Conservation (phyloP, 2,797 vertebrate genomes). For the Numenius phaeopus region DNA sequence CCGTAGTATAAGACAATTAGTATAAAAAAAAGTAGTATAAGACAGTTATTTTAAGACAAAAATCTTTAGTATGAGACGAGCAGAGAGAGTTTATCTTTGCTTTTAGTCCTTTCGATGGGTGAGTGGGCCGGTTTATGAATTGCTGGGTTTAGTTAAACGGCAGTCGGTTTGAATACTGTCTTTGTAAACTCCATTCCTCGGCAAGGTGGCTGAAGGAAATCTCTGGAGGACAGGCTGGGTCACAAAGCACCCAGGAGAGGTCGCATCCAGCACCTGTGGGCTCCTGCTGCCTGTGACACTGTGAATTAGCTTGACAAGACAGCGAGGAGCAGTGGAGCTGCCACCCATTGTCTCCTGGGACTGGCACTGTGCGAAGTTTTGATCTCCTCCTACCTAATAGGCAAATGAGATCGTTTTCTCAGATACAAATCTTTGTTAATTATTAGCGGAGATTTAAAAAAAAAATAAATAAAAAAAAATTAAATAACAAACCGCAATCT, state of each 20-base stretch:
- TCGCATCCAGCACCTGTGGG: conserved; percentile 1
- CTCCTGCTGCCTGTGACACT: conserved; percentile 9
- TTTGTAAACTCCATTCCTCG: neutral
- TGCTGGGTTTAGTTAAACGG: neutral
- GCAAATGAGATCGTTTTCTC: conserved; percentile 5
- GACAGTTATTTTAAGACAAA: too few relatives aligned
- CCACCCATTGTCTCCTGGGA: neutral
- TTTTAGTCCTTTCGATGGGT: neutral
- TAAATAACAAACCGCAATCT: conserved; percentile 22
- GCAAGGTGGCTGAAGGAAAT: neutral
- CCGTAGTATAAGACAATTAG: too few relatives aligned
- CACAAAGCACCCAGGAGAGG: neutral
- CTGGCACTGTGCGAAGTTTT: neutral
- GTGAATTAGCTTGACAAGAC: conserved; percentile 7
- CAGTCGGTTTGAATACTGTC: fast-evolving
- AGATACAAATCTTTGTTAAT: conserved; percentile 43
- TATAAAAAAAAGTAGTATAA: too few relatives aligned
- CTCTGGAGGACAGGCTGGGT: neutral
- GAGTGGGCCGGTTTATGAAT: neutral
- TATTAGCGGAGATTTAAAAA: conserved; percentile 25
- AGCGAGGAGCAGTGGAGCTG: neutral
- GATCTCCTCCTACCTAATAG: conserved; percentile 41
- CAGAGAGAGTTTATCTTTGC: neutral
- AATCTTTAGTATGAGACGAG: neutral
- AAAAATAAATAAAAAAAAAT: neutral